phyloP scores from a whole-genome alignment of 2,797 vertebrate genomes.

The Xenopus petersii region DNA sequence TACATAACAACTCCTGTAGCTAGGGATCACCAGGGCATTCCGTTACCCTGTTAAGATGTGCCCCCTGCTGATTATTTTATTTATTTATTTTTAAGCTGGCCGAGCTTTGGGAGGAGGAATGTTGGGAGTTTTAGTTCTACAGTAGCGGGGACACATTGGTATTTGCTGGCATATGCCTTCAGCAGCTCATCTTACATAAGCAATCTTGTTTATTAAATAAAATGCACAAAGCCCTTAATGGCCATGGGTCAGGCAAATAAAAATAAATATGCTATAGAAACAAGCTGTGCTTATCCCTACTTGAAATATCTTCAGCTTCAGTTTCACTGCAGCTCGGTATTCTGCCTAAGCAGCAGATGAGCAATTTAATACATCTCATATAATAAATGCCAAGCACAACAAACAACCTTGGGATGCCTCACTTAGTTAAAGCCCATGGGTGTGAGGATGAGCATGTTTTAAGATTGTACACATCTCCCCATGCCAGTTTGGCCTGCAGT shows the following conservation, averaged over 20 bases:
- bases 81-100: too few species aligned
- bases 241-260: conserved; percentile 13
- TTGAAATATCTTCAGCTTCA: conserved; percentile 22
- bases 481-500: conserved; percentile 34
- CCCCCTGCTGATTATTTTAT: too few species aligned
- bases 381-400: conserved; percentile 9
- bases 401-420: conserved; percentile 45
- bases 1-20: too few species aligned
- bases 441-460: conserved; percentile 26
- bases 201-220: too few species aligned
- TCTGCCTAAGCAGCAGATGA: conserved; percentile 38
- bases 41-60: too few species aligned
- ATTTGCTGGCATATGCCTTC: too few species aligned
- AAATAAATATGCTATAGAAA: conserved; percentile 19
- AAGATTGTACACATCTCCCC: conserved; percentile 36
- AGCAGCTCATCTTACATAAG: too few species aligned
- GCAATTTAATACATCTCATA: conserved; percentile 36
- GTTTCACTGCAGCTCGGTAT: conserved; percentile 39
- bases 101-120: too few species aligned
- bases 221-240: too few species aligned
- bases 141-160: too few species aligned
- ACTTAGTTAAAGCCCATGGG: conserved; percentile 37
- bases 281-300: conserved; percentile 28
- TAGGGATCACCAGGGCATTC: too few species aligned
- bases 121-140: too few species aligned